Conservation (phyloP, 2,888 invertebrate species). For the Galerucella calmariensis region DNA sequence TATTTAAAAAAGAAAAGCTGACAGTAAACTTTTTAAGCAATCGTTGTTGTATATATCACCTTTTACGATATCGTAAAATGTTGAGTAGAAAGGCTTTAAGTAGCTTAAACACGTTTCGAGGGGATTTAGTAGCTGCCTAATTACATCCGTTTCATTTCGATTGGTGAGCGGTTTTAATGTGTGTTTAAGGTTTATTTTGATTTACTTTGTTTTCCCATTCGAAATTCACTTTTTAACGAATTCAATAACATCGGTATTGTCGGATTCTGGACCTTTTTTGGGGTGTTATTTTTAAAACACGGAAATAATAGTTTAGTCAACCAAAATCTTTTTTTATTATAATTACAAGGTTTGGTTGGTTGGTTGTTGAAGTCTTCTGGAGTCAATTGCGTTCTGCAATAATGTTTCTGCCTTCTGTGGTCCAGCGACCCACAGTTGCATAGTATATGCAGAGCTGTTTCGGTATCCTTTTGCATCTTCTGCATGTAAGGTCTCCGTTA, state of each 20-base stretch:
- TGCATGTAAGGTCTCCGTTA: too few species aligned
- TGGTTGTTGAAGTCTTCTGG: too few species aligned
- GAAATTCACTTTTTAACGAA: background rate
- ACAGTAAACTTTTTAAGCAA: background rate
- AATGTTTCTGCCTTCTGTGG: too few species aligned
- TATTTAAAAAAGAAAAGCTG: background rate
- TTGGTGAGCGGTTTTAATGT: conserved; percentile 6
- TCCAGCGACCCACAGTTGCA: too few species aligned
- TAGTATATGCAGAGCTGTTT: too few species aligned
- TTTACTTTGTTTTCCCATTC: background rate
- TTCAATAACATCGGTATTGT: background rate
- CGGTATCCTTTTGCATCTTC: too few species aligned
- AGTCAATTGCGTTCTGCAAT: too few species aligned
- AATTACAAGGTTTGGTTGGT: too few species aligned
- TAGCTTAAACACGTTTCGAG: background rate
- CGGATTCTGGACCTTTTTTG: too few species aligned
- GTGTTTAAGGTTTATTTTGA: conserved; percentile 8
- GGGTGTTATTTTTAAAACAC: too few species aligned
- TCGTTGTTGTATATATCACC: background rate
- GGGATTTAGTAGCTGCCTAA: conserved; percentile 6
- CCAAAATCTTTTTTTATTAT: too few species aligned
- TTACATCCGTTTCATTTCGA: conserved; percentile 5
- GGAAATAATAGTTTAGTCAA: too few species aligned
- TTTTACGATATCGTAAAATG: conserved; percentile 11
- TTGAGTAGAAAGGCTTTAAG: conserved; percentile 2